phyloP scores from a whole-genome alignment of 1,140 invertebrate genomes.

The Achatina immaculata region DNA sequence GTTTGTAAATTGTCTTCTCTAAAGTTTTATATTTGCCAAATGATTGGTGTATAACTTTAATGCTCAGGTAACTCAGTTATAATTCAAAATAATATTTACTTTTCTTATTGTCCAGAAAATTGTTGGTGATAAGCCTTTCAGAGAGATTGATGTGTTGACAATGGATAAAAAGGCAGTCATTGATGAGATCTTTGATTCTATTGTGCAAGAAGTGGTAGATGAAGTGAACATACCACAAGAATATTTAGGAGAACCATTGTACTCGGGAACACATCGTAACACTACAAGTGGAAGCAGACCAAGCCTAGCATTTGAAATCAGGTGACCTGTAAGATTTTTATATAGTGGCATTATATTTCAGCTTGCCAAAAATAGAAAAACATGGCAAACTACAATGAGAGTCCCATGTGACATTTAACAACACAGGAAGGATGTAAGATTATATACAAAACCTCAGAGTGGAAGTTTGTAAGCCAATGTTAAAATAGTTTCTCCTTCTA shows the following conservation, averaged over 20 bases:
- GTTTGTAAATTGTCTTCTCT: too few relatives aligned
- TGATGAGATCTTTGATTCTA: constrained; percentile 69
- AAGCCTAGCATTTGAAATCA: constrained; percentile 69
- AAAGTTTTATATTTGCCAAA: too few relatives aligned
- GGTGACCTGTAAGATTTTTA: too few relatives aligned
- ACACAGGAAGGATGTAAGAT: too few relatives aligned
- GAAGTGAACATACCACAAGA: constrained; percentile 66
- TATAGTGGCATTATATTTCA: too few relatives aligned
- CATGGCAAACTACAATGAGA: too few relatives aligned
- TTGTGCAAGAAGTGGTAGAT: constrained; percentile 67
- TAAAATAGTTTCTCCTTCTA: too few relatives aligned
- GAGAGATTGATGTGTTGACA: constrained; percentile 53
- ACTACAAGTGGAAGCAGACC: constrained; percentile 64
- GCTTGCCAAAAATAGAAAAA: too few relatives aligned
- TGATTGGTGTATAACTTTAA: too few relatives aligned
- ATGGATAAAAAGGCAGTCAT: constrained; percentile 54
- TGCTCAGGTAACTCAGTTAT: not conserved
- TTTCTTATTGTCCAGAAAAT: constrained; percentile 54
- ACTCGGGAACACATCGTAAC: constrained; percentile 68
- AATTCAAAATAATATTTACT: not conserved
- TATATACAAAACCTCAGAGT: too few relatives aligned
- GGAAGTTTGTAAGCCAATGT: too few relatives aligned
- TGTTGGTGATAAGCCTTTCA: constrained; percentile 50
- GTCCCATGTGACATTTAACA: too few relatives aligned
- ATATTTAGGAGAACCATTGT: constrained; percentile 54